Evolutionary conservation across 2,797 vertebrate genomes (phyloP), one percentile per base, ranked within the genome.

Genomic region (Crax fasciolata): DNA sequence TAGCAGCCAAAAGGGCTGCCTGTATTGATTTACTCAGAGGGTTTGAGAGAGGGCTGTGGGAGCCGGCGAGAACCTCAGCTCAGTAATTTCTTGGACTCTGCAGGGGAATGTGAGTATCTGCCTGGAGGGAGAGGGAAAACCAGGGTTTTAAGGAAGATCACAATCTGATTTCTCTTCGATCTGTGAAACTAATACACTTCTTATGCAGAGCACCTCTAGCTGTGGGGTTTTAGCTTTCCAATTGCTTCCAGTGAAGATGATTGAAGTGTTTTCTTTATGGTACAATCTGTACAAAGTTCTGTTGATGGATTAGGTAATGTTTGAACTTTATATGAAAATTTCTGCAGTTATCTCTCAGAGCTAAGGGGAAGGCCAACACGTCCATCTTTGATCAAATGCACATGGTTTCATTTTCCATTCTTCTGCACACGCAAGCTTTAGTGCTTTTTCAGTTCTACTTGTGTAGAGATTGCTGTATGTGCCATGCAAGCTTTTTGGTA

Each of bases 31-130:
- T 94, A 85, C 83, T 94, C 4, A 5, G 1, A 4, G 78, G 54
- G n/a, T 75, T 52, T 90, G 88, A 74, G 68, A 80, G 76, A 88
- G 70, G 38, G 66, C 61, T 89, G n/a, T 91, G 49, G 55, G 70
- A 77, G 79, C 89, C 0, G 0, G 48, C 75, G 14, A 68, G 51
- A 93, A 86, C 71, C 49, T 92, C 73, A 1, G 6, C 78, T 88
- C 52, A 73, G 84, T 95, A 91, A 89, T 95, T 97, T 77, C 48
- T 94, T 96, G 70, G 58, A 76, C 63, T 96, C 61, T 89, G 61
- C 43, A 76, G 19, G 44, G 87, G 82, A 91, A 79, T 89, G 77
- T 54, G 79, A 87, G 55, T 88, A 84, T 89, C 62, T 92, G 87
- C 91, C 89, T 82, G 73, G 63, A 94, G 89, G 89, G 67, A 95